Evolutionary conservation across 2,113 vertebrate species (phyloP).

Genomic region (Hydropotes inermis): DNA sequence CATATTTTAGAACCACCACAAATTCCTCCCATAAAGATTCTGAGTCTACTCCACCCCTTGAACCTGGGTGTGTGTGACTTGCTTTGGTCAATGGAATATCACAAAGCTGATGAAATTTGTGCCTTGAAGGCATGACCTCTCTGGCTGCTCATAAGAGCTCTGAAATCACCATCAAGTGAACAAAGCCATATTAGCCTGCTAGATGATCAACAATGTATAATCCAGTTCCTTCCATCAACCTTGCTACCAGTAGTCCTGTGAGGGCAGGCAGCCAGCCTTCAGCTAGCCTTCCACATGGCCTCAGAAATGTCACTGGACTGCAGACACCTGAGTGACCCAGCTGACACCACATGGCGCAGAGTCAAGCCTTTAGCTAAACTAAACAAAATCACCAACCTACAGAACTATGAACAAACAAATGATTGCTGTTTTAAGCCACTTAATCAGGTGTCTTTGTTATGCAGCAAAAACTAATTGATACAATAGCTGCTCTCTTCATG

Average conservation of each 20-base stretch:
- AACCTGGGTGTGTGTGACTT: background rate
- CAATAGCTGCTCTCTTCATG: background rate
- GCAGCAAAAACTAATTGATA: background rate
- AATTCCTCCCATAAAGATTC: background rate
- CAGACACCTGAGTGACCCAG: background rate
- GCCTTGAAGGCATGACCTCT: background rate
- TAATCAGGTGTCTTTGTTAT: background rate
- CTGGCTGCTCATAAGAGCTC: too few relatives aligned
- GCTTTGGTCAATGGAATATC: background rate
- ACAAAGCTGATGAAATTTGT: background rate
- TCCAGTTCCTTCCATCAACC: background rate
- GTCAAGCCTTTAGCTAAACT: too few relatives aligned
- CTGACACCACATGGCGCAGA: background rate
- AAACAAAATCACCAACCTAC: background rate
- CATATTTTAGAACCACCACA: background rate
- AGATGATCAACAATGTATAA: background rate
- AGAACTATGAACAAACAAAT: background rate
- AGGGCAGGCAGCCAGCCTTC: background rate
- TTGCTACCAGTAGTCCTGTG: background rate
- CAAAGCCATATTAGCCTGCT: background rate
- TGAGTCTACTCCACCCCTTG: background rate
- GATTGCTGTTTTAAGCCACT: too few relatives aligned
- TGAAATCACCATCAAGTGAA: background rate
- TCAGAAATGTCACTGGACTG: background rate
- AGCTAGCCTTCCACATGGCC: fast-evolving